Evolutionary conservation across 1,140 invertebrate genomes (phyloP), one percentile per base, ranked within the genome.

Genomic region (Cydia amplana): DNA sequence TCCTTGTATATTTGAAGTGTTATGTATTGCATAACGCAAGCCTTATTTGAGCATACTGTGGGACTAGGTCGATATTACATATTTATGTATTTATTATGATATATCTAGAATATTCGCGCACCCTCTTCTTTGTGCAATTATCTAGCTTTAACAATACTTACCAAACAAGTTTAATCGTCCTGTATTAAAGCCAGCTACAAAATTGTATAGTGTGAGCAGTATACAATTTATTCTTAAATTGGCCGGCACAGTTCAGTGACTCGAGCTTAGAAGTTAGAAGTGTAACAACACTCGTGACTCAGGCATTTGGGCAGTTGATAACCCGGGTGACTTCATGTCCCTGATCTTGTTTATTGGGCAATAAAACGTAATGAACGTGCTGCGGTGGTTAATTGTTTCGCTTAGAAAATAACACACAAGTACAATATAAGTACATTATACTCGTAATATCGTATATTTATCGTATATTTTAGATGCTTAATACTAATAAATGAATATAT

Each of bases 141-240:
- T 3, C 6, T 43, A 43, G 10, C 12, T 14, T 46, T 16, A 46
- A 46, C 43, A 46, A 46, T 16, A 10, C 1, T 10, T 43, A 43
- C 1, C 12, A 14, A 12, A 43, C 43, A 46, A 46, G 43, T 16
- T 46, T 14, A 16, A 46, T 46, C 2, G 43, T 43, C 43, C 14
- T 43, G 43, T 43, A 46, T 14, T 4, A 46, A 46, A 16, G 43
- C 43, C 43, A 46, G 12, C 43, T 46, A 46, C 2, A 46, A 46
- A 16, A 46, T 46, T 14, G 49, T 51, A 18, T 7, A 6, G n/a
- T 18, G 65, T 49, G 28, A 23, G 49, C 72, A 76, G 70, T 74
- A 49, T 72, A 77, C 75, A 65, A 77, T 67, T 77, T 60, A 74
- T 65, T 74, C 55, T 23, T 60, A 60, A 60, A 60, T 60, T 60